Evolutionary conservation across 2,888 invertebrate species (phyloP), one percentile per base, ranked within the genome.

Genomic region (Dasysyrphus albostriatus): DNA sequence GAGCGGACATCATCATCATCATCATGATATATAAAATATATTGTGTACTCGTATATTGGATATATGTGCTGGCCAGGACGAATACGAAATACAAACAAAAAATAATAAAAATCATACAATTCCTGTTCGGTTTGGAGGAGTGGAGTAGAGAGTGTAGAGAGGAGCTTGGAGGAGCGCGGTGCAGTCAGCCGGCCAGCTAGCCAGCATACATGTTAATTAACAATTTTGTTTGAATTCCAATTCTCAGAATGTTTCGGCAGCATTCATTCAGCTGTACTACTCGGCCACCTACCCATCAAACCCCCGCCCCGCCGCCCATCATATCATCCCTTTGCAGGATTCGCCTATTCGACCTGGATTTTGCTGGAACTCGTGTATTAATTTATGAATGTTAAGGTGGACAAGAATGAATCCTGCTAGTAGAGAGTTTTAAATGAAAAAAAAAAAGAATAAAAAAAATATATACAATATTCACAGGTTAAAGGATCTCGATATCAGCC

Each of bases 151-250:
- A 47, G 44, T 49, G 49, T 63, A 47, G 42, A 6, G 47, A 63
- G 32, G 19, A n/a, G 32, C 7, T 16, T 42, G 9, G 42, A 37
- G 69, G 76, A 51, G 47, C 24, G 24, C 24, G 24, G 24, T 44
- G 61, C 44, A 24, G 29, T n/a, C 29, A 32, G 44, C 8, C 29
- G 51, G 9, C 42, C 58, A 58, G 44, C 47, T 16, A 47, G 49
- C 67, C 67, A 67, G 49, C 58, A 83, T 83, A 90, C 90, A 90
- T 90, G 90, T 90, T 90, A 90, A 90, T 90, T 90, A 90, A 90
- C 90, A 90, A 90, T 89, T 90, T 90, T 89, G 90, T 89, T 90
- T 90, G 89, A 90, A 90, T 90, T 90, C 90, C 89, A 89, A 89
- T 90, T 89, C 88, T 77, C 77, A 74, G 81, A 85, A 85, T 85